Conservation (phyloP, 2,888 invertebrate genomes). For the Chrysolina haemoptera region DNA sequence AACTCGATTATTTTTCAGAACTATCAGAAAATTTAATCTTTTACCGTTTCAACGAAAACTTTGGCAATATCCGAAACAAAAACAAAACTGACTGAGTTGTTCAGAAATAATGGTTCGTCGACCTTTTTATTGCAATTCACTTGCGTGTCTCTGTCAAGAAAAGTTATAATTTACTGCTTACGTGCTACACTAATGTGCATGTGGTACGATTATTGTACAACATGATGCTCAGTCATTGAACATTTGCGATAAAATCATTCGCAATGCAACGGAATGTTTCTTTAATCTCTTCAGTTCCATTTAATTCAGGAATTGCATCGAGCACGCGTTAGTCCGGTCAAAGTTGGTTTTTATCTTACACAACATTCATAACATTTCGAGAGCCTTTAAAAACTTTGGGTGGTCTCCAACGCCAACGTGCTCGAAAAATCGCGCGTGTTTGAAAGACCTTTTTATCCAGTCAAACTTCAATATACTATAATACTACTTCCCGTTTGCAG, state of each 20-base stretch:
- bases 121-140: neutral
- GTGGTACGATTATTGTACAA: conserved; percentile 2
- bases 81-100: neutral
- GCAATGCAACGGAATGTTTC: neutral
- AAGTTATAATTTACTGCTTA: neutral
- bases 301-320: no score
- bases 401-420: no score
- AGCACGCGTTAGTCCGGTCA: neutral
- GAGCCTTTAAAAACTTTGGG: no score
- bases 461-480: no score
- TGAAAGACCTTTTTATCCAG: no score
- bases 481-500: no score
- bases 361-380: no score
- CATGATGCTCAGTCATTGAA: conserved; percentile 2
- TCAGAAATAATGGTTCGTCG: neutral
- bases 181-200: neutral
- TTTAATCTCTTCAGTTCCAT: neutral
- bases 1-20: no score
- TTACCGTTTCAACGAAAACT: no score
- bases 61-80: no score
- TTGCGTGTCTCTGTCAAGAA: conserved; percentile 9
- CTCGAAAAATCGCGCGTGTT: no score
- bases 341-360: neutral
- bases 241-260: neutral
- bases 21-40: no score